Percentiles rank a stretch among this genome's conserved stretches.
These are phyloP conservation scores for Exocentrus adspersus DNA, from an alignment of 2,888 invertebrate genomes.

Conservation along the genomic window DNA sequence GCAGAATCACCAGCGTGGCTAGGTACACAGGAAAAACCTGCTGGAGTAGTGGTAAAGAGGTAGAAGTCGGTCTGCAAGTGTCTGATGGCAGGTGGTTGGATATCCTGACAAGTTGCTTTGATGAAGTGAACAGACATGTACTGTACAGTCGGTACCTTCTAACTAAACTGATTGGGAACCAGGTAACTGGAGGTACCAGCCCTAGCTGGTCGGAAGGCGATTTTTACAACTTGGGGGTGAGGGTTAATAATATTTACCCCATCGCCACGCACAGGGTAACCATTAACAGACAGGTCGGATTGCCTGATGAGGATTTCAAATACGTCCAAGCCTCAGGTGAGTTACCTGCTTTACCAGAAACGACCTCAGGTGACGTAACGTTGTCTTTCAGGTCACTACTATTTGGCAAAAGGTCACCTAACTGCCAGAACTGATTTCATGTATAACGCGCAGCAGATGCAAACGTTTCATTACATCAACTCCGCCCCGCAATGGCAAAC, in stretches of 20 bases:
- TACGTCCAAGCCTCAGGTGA: slow-evolving; percentile 61
- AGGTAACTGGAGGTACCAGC: slow-evolving; percentile 65
- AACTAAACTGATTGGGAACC: slow-evolving; percentile 63
- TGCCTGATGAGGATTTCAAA: slow-evolving; percentile 50
- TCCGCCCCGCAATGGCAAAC: slow-evolving; percentile 74
- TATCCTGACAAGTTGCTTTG: slow-evolving; percentile 62
- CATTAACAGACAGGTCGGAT: slow-evolving; percentile 53
- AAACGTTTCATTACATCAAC: slow-evolving; percentile 73
- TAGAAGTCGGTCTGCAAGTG: slow-evolving; percentile 63
- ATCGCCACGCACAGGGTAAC: slow-evolving; percentile 48
- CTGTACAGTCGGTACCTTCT: slow-evolving; percentile 67
- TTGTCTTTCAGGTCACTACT: slow-evolving; percentile 46
- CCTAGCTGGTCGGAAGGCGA: slow-evolving; percentile 63
- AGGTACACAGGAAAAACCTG: slow-evolving; percentile 62
- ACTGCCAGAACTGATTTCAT: slow-evolving; percentile 72
- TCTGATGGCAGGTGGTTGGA: slow-evolving; percentile 19
- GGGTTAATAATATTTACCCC: slow-evolving; percentile 53
- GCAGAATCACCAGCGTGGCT: slow-evolving; percentile 61
- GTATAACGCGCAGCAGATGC: slow-evolving; percentile 68
- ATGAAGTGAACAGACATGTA: slow-evolving; percentile 65
- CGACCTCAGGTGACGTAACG: not conserved
- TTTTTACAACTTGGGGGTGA: slow-evolving; percentile 62
- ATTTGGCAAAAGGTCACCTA: slow-evolving; percentile 70
- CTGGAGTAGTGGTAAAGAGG: slow-evolving; percentile 61
- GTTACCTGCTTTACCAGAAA: not conserved